phyloP scores from a whole-genome alignment of 2,113 vertebrate genomes.

The Tachysurus fulvidraco region DNA sequence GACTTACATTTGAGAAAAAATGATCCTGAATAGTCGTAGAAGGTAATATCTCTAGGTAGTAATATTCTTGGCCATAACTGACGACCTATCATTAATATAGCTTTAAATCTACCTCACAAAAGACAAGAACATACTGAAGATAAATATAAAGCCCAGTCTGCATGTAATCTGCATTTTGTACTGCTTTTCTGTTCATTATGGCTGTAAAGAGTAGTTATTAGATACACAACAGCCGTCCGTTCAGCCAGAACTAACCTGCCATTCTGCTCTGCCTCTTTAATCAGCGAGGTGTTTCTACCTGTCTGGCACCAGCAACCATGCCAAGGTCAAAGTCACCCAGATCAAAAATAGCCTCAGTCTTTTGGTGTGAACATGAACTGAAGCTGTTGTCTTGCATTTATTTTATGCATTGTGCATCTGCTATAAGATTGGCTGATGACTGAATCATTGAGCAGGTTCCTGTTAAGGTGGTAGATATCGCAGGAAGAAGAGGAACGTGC shows the following conservation, averaged over 20 bases:
- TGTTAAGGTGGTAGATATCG: not conserved
- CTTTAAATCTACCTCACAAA: not conserved
- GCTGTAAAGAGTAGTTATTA: not conserved
- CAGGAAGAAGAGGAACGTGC: not conserved
- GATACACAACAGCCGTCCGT: too few relatives aligned
- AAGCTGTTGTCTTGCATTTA: not conserved
- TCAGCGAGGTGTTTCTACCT: not conserved
- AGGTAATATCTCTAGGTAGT: not conserved
- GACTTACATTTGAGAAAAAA: not conserved
- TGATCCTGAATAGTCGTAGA: not conserved
- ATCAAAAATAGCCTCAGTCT: not conserved
- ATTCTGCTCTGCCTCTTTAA: not conserved
- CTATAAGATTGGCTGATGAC: not conserved
- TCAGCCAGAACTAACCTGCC: not conserved
- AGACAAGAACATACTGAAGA: not conserved
- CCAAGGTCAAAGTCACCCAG: not conserved
- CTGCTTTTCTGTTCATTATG: not conserved
- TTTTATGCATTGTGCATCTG: not conserved
- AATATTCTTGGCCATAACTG: not conserved
- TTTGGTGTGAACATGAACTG: not conserved
- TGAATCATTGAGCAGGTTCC: not conserved
- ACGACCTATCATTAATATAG: not conserved
- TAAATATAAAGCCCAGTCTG: not conserved
- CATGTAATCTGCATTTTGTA: not conserved
- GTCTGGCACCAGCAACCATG: not conserved